These are phyloP conservation scores for Paramisgurnus dabryanus DNA, from an alignment of 2,113 vertebrate genomes.

Conservation along the genomic window DNA sequence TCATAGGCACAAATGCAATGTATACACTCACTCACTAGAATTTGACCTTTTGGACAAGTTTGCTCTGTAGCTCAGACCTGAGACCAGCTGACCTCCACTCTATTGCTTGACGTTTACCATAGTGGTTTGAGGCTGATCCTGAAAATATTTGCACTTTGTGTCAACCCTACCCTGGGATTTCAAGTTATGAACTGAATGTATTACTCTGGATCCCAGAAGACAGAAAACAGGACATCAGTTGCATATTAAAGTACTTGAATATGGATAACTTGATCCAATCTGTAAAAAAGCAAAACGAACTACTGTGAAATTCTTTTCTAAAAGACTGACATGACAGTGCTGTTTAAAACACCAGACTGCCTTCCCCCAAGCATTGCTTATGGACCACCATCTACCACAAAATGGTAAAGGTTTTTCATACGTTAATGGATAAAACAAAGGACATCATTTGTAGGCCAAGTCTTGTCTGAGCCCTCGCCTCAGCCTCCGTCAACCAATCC, in stretches of 20 bases:
- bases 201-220: background rate
- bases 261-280: background rate
- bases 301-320: background rate
- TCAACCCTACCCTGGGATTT: constrained; percentile 29
- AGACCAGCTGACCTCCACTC: constrained; percentile 9
- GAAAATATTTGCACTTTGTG: constrained; percentile 6
- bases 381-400: background rate
- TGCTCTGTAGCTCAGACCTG: background rate
- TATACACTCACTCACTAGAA: background rate
- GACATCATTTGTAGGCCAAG: constrained; percentile 79
- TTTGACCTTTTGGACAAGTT: background rate
- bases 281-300: background rate
- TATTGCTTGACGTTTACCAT: constrained; percentile 43
- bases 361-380: background rate
- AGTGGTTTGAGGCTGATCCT: constrained; percentile 12
- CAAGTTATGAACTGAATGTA: background rate
- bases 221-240: too few species aligned
- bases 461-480: constrained; percentile 71
- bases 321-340: background rate
- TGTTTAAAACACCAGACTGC: background rate
- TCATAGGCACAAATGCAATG: background rate
- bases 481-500: constrained; percentile 71
- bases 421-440: constrained; percentile 75
- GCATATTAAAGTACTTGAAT: background rate
- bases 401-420: constrained; percentile 40